Percentiles rank a stretch among this genome's conserved stretches.
phyloP scores from a whole-genome alignment of 1,140 invertebrate genomes.

The Drosophila navojoa region DNA sequence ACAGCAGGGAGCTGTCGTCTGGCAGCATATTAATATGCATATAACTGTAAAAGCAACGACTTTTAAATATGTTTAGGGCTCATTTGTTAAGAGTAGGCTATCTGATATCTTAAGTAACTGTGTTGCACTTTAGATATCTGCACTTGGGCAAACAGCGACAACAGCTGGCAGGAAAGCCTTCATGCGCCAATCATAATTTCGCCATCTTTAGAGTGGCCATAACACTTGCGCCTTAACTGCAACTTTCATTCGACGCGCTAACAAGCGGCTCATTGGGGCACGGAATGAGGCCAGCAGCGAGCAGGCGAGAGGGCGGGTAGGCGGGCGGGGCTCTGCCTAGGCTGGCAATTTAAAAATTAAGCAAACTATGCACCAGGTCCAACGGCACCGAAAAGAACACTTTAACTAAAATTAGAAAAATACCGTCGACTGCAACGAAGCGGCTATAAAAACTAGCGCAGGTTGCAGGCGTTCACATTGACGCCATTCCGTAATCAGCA shows the following conservation, averaged over 20 bases:
- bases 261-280: constrained; percentile 37
- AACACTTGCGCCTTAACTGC: constrained; percentile 51
- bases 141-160: constrained; percentile 8
- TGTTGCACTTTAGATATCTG: constrained; percentile 14
- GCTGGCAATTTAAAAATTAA: constrained; percentile 74
- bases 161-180: constrained; percentile 3
- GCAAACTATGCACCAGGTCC: constrained; percentile 24
- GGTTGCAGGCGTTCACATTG: constrained; percentile 59
- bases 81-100: neutral
- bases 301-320: neutral
- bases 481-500: constrained; percentile 63
- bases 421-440: constrained; percentile 39
- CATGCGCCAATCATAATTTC: constrained; percentile 63
- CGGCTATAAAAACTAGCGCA: constrained; percentile 54
- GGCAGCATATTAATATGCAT: constrained; percentile 10
- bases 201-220: constrained; percentile 57
- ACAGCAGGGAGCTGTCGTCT: neutral
- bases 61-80: no score
- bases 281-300: constrained; percentile 37
- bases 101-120: neutral
- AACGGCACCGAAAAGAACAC: constrained; percentile 11
- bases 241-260: constrained; percentile 65
- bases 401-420: constrained; percentile 56
- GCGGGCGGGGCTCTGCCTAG: neutral
- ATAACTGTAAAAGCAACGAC: no score